A percentile compares a stretch with the other conserved stretches of the same genome.
Conservation (phyloP, 2,797 vertebrate genomes). For the Allochrocebus solatus region DNA sequence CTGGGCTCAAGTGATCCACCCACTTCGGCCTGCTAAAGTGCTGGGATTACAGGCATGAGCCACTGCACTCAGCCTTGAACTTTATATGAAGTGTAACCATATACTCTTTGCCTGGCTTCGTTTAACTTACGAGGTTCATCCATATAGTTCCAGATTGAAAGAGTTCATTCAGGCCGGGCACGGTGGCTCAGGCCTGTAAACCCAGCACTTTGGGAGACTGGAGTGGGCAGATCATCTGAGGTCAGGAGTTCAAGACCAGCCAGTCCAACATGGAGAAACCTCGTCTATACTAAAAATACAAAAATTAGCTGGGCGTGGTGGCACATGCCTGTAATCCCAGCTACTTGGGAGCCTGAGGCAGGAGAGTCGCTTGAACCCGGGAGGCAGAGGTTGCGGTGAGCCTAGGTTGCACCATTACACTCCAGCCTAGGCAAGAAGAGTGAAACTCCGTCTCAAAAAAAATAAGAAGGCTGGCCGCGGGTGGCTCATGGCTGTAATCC, state of each 20-base stretch:
- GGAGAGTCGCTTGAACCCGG: not conserved
- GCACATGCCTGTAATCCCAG: not conserved
- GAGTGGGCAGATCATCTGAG: not conserved
- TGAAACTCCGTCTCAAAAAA: not conserved
- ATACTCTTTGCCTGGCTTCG: too few species aligned
- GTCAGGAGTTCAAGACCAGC: not conserved
- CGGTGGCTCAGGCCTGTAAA: not conserved
- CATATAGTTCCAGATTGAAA: too few species aligned
- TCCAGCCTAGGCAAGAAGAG: not conserved
- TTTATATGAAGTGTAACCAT: too few species aligned
- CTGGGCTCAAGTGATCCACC: not conserved
- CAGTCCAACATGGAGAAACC: not conserved
- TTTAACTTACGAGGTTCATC: too few species aligned
- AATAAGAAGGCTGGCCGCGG: too few species aligned
- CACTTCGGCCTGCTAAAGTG: not conserved
- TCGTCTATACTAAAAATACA: not conserved
- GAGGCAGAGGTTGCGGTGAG: not conserved
- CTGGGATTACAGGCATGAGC: not conserved
- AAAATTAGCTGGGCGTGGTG: not conserved
- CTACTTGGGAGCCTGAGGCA: not conserved
- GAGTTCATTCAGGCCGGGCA: too few species aligned
- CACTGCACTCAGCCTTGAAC: not conserved
- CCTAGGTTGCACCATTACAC: not conserved
- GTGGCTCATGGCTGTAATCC: too few species aligned
- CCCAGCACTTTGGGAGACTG: not conserved